phyloP scores from a whole-genome alignment of 2,888 invertebrate species.

The Blomia tropicalis region DNA sequence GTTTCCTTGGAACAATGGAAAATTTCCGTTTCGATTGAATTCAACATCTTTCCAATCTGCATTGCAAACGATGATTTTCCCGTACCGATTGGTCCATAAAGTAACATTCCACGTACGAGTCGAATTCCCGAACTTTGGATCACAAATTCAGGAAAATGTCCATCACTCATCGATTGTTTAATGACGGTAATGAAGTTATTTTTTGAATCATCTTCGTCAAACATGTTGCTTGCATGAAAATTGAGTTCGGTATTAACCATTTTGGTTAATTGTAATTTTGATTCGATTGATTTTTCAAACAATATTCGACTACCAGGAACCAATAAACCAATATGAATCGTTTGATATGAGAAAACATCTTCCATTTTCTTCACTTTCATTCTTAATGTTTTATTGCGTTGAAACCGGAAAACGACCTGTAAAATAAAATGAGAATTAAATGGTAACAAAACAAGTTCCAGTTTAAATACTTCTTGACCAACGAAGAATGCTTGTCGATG shows the following conservation, averaged over 20 bases:
- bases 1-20: conserved; percentile 99
- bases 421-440: background rate
- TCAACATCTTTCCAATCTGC: conserved; percentile 93
- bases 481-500: background rate
- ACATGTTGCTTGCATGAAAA: background rate
- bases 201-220: background rate
- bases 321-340: background rate
- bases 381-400: conserved; percentile 8
- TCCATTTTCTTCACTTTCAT: background rate
- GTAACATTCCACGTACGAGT: conserved; percentile 89
- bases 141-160: conserved; percentile 93
- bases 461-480: background rate
- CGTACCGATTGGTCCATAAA: conserved; percentile 95
- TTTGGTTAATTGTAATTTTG: background rate
- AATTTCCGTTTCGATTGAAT: conserved; percentile 95
- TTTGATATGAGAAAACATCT: background rate
- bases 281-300: background rate
- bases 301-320: background rate
- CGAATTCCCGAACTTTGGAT: conserved; percentile 87
- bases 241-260: background rate
- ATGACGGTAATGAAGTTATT: background rate
- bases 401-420: background rate
- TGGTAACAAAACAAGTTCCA: background rate
- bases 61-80: conserved; percentile 99
- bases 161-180: conserved; percentile 29